Conservation (phyloP, 2,888 invertebrate genomes). For the Tachina lurida region DNA sequence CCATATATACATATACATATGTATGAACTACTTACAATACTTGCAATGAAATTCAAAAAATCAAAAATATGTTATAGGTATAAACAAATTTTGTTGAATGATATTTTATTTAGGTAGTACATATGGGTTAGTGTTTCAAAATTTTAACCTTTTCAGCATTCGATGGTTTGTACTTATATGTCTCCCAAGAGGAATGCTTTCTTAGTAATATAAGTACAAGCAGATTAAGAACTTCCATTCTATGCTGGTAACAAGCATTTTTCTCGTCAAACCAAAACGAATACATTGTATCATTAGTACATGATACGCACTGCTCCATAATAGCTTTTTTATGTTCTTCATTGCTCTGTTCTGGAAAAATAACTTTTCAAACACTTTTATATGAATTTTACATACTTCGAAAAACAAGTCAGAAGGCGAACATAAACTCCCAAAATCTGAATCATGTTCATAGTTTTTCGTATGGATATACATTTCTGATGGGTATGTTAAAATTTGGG, state of each 20-base stretch:
- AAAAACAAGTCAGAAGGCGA: too few relatives aligned
- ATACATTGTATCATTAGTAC: background rate
- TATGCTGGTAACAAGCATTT: background rate
- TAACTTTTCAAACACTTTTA: background rate
- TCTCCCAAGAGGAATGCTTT: constrained; percentile 1
- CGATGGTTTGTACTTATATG: background rate
- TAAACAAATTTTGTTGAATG: too few relatives aligned
- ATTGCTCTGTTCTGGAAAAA: background rate
- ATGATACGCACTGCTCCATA: background rate
- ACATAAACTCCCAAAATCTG: background rate
- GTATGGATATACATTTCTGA: too few relatives aligned
- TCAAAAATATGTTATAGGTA: too few relatives aligned
- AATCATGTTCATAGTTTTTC: background rate
- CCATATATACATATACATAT: too few relatives aligned
- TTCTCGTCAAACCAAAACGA: background rate
- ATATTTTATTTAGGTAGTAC: too few relatives aligned
- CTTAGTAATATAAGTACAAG: constrained; percentile 9
- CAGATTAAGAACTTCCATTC: background rate
- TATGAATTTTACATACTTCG: too few relatives aligned
- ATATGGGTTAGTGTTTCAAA: background rate
- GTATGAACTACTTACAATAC: too few relatives aligned
- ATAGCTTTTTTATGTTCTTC: background rate
- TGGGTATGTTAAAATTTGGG: too few relatives aligned
- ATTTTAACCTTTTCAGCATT: background rate
- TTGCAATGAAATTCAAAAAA: too few relatives aligned